Conservation (phyloP, 1,140 invertebrate genomes). For the Caenorhabditis inopinata region DNA sequence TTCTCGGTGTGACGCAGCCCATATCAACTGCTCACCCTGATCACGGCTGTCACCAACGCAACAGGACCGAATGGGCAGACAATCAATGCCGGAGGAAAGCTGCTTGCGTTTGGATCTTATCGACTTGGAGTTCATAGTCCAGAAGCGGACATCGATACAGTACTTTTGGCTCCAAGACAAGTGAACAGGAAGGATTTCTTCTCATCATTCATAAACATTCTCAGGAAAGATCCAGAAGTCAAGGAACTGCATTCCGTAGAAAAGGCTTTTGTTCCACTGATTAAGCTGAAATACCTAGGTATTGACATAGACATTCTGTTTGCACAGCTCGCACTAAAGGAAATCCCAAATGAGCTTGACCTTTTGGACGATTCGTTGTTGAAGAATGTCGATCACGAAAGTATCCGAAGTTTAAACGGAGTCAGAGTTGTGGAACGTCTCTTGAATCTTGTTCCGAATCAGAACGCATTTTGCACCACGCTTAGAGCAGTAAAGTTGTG, state of each 20-base stretch:
- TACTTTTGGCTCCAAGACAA: slow-evolving; percentile 93
- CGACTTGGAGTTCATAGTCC: slow-evolving; percentile 82
- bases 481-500: slow-evolving; percentile 83
- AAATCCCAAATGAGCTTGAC: slow-evolving; percentile 5
- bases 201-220: slow-evolving; percentile 83
- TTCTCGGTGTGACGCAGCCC: not conserved
- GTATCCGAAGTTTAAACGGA: slow-evolving; percentile 92
- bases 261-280: slow-evolving; percentile 97
- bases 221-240: slow-evolving; percentile 72
- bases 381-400: slow-evolving; percentile 2
- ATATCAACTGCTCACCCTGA: not conserved
- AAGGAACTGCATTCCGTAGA: slow-evolving; percentile 78
- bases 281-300: slow-evolving; percentile 97
- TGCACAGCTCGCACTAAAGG: slow-evolving; percentile 78
- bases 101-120: slow-evolving; percentile 97
- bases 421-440: slow-evolving; percentile 96
- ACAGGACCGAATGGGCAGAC: slow-evolving; percentile 10
- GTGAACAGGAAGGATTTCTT: slow-evolving; percentile 93
- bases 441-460: slow-evolving; percentile 87
- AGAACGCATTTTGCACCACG: slow-evolving; percentile 87
- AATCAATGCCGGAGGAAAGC: slow-evolving; percentile 78
- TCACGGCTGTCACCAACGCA: slow-evolving; percentile 47
- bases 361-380: not conserved
- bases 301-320: slow-evolving; percentile 93
- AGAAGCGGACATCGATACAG: slow-evolving; percentile 94